Evolutionary conservation across 2,113 vertebrate species (phyloP).

Genomic region (Microcebus ravelobensis): DNA sequence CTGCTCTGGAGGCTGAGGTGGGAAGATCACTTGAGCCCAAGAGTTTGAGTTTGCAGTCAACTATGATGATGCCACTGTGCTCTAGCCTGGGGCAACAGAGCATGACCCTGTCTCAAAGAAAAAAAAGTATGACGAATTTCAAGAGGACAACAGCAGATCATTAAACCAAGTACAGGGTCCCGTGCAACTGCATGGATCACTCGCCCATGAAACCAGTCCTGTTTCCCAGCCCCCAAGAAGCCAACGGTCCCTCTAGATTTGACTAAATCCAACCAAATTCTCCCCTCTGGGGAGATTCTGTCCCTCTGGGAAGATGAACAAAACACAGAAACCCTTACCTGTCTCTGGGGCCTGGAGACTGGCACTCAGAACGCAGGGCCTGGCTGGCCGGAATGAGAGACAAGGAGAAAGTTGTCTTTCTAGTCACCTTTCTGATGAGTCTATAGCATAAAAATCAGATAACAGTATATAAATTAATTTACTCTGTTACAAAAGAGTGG

Average conservation of each 20-base stretch:
- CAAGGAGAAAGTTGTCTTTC: neutral
- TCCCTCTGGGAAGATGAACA: neutral
- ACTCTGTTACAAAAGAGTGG: neutral
- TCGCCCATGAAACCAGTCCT: neutral
- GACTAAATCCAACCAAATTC: neutral
- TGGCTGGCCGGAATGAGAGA: neutral
- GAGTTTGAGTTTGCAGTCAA: too few species aligned
- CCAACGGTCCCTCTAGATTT: neutral
- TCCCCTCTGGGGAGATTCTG: neutral
- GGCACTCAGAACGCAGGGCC: neutral
- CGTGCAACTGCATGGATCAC: neutral
- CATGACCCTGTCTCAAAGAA: too few species aligned
- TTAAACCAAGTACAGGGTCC: neutral
- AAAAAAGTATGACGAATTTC: neutral
- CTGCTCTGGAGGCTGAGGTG: too few species aligned
- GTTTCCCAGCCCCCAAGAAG: neutral
- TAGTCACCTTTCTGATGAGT: neutral
- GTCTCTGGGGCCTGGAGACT: neutral
- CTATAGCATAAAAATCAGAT: neutral
- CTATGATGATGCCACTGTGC: too few species aligned
- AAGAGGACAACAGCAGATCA: neutral
- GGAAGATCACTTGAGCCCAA: too few species aligned
- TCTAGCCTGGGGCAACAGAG: too few species aligned
- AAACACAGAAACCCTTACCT: neutral
- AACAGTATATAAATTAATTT: neutral